These are phyloP conservation scores for Carabus problematicus DNA, from an alignment of 2,888 invertebrate species.

Conservation along the genomic window DNA sequence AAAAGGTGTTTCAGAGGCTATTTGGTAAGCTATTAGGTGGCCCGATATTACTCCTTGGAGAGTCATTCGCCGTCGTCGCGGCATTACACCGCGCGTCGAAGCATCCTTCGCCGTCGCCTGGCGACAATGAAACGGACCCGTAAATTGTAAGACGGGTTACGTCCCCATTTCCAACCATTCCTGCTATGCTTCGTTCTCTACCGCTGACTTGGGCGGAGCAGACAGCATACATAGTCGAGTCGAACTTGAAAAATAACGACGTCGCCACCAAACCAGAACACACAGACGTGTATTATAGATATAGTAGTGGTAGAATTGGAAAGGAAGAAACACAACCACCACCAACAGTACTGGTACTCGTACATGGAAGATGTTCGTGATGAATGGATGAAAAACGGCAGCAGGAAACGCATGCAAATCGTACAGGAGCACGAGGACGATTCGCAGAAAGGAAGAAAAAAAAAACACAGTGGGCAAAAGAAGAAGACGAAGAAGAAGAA, in stretches of 20 bases:
- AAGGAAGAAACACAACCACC: slow-evolving; percentile 6
- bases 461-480: slow-evolving; percentile 31
- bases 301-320: no score
- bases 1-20: slow-evolving; percentile 77
- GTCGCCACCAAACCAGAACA: neutral
- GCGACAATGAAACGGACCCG: slow-evolving; percentile 61
- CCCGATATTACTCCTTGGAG: slow-evolving; percentile 62
- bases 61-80: slow-evolving; percentile 56
- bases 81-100: slow-evolving; percentile 29
- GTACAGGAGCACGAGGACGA: slow-evolving; percentile 31
- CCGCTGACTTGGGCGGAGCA: slow-evolving; percentile 18
- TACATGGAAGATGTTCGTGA: slow-evolving; percentile 24
- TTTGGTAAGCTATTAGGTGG: slow-evolving; percentile 74
- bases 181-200: no score
- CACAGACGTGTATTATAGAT: no score
- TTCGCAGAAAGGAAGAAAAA: slow-evolving; percentile 38
- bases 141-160: slow-evolving; percentile 53
- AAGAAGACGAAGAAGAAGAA: slow-evolving; percentile 41
- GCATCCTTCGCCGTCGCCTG: slow-evolving; percentile 55
- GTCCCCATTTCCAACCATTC: no score
- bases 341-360: neutral
- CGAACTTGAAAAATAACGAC: slow-evolving; percentile 31
- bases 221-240: neutral
- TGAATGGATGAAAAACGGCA: slow-evolving; percentile 37
- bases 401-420: slow-evolving; percentile 39